Conservation (phyloP, 1,140 invertebrate genomes). For the Oryctes rhinoceros region DNA sequence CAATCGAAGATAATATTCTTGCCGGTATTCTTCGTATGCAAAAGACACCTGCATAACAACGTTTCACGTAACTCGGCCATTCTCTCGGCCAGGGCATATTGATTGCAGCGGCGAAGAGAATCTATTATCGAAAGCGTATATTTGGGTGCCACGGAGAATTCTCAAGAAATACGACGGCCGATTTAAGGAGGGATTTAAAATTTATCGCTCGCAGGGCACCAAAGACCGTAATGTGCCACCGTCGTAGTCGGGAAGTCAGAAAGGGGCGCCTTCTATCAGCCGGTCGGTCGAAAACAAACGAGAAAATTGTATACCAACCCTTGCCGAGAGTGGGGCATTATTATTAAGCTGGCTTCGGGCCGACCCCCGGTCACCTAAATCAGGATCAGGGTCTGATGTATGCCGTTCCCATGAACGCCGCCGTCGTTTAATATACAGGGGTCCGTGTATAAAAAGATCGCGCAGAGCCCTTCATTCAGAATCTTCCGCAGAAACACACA, state of each 20-base stretch:
- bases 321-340: conserved; percentile 9
- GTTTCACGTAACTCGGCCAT: neutral
- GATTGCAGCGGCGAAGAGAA: conserved; percentile 11
- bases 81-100: neutral
- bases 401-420: neutral
- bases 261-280: neutral
- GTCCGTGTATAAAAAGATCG: too few species aligned
- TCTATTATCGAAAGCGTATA: conserved; percentile 23
- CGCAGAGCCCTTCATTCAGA: too few species aligned
- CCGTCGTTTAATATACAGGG: neutral
- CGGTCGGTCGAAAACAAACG: conserved; percentile 24
- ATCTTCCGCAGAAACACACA: too few species aligned
- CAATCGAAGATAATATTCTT: too few species aligned
- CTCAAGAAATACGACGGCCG: conserved; percentile 20
- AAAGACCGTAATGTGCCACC: conserved; percentile 5
- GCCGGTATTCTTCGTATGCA: too few species aligned
- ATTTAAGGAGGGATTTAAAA: conserved; percentile 35
- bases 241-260: neutral
- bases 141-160: neutral
- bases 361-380: conserved; percentile 36
- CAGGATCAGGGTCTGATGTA: conserved; percentile 33
- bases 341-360: conserved; percentile 3
- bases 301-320: conserved; percentile 24
- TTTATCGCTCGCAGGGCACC: conserved; percentile 12
- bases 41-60: too few species aligned